phyloP scores from a whole-genome alignment of 2,797 vertebrate species.

The Coracias cyanogaster region DNA sequence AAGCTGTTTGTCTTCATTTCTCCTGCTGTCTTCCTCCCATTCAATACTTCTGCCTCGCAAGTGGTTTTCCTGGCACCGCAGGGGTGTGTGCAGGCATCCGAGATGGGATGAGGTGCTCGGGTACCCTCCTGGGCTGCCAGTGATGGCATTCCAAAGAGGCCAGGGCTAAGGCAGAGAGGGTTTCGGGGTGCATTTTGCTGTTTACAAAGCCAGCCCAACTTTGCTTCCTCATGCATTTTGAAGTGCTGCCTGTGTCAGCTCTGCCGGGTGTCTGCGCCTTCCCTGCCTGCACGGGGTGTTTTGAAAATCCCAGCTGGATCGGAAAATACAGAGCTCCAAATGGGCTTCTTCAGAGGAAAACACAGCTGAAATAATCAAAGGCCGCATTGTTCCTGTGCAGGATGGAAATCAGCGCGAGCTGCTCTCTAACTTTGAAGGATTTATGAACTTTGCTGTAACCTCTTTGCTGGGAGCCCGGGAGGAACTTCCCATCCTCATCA shows the following conservation, averaged over 20 bases:
- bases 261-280: neutral
- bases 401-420: neutral
- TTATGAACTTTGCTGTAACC: neutral
- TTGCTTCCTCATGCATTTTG: neutral
- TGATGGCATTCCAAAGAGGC: too few species aligned
- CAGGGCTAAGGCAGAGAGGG: too few species aligned
- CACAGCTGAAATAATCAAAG: neutral
- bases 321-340: neutral
- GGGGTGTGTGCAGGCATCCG: rapidly evolving
- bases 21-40: neutral
- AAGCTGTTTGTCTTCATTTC: constrained; percentile 11
- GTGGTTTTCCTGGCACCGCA: neutral
- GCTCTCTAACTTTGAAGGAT: neutral
- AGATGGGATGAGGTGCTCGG: rapidly evolving
- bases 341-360: neutral
- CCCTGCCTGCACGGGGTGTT: neutral
- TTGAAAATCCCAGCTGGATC: neutral
- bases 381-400: neutral
- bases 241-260: neutral
- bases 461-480: neutral
- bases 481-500: rapidly evolving
- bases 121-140: neutral
- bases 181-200: rapidly evolving
- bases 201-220: neutral
- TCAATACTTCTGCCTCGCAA: neutral